These are phyloP conservation scores for Drosophila kikkawai DNA, from an alignment of 1,140 invertebrate genomes.

Conservation along the genomic window DNA sequence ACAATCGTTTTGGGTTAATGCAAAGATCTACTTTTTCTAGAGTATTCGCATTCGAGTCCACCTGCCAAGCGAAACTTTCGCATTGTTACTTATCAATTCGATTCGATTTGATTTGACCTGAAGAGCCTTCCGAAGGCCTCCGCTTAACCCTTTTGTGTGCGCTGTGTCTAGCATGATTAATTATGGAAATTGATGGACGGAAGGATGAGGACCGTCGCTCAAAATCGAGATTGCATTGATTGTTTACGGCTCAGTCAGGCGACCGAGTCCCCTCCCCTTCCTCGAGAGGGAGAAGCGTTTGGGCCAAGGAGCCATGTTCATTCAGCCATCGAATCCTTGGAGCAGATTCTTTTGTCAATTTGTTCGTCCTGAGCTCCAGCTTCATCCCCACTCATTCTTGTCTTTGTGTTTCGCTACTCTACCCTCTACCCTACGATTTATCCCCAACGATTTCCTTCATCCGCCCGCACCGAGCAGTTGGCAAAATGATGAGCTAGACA, in stretches of 20 bases:
- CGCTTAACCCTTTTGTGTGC: slow-evolving; percentile 44
- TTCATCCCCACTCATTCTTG: not conserved
- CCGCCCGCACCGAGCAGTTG: slow-evolving; percentile 14
- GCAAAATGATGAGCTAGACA: slow-evolving; percentile 65
- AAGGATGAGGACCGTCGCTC: not conserved
- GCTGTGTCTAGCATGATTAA: slow-evolving; percentile 50
- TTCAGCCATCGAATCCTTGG: slow-evolving; percentile 39
- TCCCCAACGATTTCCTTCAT: not conserved
- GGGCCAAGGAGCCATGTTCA: slow-evolving; percentile 9
- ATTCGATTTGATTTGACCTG: slow-evolving; percentile 31
- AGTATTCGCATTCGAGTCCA: not conserved
- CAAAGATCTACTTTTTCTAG: not conserved
- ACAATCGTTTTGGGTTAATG: not conserved
- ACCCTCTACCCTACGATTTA: not conserved
- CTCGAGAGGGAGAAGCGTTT: not conserved
- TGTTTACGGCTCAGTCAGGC: slow-evolving; percentile 40
- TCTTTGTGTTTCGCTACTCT: slow-evolving; percentile 13
- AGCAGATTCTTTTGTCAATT: slow-evolving; percentile 50
- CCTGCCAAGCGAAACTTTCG: not conserved
- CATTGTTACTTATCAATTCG: slow-evolving; percentile 28
- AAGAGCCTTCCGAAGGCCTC: slow-evolving; percentile 8
- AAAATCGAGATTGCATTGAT: slow-evolving; percentile 38
- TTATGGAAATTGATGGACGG: slow-evolving; percentile 42
- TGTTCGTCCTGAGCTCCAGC: slow-evolving; percentile 16
- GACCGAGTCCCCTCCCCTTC: slow-evolving; percentile 3